Evolutionary conservation across 2,113 vertebrate species (phyloP).

Genomic region (Lamprologus speciosus): DNA sequence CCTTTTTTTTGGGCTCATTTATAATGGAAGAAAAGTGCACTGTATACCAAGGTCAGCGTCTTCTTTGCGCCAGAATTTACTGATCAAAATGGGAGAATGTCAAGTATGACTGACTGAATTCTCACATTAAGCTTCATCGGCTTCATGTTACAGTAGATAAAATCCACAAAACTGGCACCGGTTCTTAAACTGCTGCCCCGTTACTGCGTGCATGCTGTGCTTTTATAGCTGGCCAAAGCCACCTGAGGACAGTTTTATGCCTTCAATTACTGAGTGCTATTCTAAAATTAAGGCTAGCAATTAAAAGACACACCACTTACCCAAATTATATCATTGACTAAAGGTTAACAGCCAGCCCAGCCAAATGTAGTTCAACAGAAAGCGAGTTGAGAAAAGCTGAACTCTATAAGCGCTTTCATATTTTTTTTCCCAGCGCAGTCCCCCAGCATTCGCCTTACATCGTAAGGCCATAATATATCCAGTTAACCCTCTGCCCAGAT

Average conservation of each 20-base stretch:
- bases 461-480: constrained; percentile 1
- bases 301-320: constrained; percentile 53
- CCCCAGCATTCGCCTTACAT: constrained; percentile 25
- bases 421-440: neutral
- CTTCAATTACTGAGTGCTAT: constrained; percentile 51
- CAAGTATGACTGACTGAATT: neutral
- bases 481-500: constrained; percentile 35
- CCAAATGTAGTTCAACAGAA: constrained; percentile 35
- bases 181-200: neutral
- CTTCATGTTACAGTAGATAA: neutral
- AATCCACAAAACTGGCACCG: neutral
- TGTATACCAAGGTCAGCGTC: neutral
- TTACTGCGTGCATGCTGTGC: neutral
- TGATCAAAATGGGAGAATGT: neutral
- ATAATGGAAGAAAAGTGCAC: neutral
- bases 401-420: neutral
- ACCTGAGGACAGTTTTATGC: constrained; percentile 42
- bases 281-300: constrained; percentile 57
- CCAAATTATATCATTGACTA: constrained; percentile 53
- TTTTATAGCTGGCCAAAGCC: constrained; percentile 9
- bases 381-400: constrained; percentile 7
- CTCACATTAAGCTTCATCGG: neutral
- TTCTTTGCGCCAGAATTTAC: neutral
- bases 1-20: accelerated
- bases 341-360: constrained; percentile 45